phyloP scores from a whole-genome alignment of 1,140 invertebrate species.

The Cardiocondyla obscurior region DNA sequence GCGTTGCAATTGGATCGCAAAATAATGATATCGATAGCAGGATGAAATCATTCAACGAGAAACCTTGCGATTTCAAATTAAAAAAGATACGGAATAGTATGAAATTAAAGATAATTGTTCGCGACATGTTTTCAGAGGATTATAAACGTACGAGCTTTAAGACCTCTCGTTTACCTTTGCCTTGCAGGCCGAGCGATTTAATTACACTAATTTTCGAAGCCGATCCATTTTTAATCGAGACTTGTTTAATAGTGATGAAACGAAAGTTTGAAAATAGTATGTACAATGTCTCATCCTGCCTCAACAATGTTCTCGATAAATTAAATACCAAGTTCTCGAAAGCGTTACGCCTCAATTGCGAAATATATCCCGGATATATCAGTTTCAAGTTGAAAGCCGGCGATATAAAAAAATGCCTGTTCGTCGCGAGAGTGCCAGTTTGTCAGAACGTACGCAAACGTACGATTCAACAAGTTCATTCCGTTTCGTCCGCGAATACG shows the following conservation, averaged over 20 bases:
- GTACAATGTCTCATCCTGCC: slow-evolving; percentile 58
- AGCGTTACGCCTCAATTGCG: slow-evolving; percentile 58
- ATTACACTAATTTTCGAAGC: slow-evolving; percentile 58
- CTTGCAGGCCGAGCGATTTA: slow-evolving; percentile 65
- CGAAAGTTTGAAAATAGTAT: slow-evolving; percentile 61
- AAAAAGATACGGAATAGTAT: not conserved
- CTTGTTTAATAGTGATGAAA: slow-evolving; percentile 49
- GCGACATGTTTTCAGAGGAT: not conserved
- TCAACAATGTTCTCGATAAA: slow-evolving; percentile 63
- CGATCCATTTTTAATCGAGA: slow-evolving; percentile 49
- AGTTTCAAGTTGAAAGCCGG: slow-evolving; percentile 57
- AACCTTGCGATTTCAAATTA: too few relatives aligned
- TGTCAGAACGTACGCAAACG: slow-evolving; percentile 42
- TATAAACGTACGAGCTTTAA: not conserved
- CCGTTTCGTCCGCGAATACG: not conserved
- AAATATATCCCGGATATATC: slow-evolving; percentile 63
- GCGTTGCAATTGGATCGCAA: not conserved
- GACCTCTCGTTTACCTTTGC: slow-evolving; percentile 49
- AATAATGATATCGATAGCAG: not conserved
- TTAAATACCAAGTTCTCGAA: slow-evolving; percentile 6
- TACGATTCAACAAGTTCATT: not conserved
- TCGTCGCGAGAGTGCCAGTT: slow-evolving; percentile 56
- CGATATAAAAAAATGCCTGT: slow-evolving; percentile 5
- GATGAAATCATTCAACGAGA: not conserved
- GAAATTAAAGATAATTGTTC: slow-evolving; percentile 49